Evolutionary conservation across 2,888 invertebrate genomes (phyloP).

Genomic region (Cremastinae sp.): DNA sequence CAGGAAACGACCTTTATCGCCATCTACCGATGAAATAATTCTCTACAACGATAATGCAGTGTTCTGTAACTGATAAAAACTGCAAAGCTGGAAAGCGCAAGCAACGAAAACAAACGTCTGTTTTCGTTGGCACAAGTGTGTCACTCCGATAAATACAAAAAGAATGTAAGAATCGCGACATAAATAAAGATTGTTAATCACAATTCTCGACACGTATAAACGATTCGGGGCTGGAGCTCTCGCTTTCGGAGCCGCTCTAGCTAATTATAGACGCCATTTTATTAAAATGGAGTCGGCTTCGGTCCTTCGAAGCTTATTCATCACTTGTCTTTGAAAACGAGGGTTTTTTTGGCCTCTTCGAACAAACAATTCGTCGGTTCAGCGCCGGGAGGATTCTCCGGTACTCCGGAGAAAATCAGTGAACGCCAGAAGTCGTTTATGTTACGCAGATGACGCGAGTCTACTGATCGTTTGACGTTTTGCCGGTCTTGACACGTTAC

Average conservation of each 20-base stretch:
- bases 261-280: constrained; percentile 45
- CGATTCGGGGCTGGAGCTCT: too few relatives aligned
- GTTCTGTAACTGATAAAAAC: too few relatives aligned
- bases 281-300: constrained; percentile 54
- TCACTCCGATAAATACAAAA: too few relatives aligned
- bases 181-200: not conserved
- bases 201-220: too few relatives aligned
- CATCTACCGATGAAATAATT: too few relatives aligned
- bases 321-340: constrained; percentile 39
- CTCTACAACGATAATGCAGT: too few relatives aligned
- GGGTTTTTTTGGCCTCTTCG: constrained; percentile 35
- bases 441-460: not conserved
- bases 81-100: too few relatives aligned
- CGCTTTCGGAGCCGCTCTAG: not conserved
- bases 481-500: constrained; percentile 34
- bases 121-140: too few relatives aligned
- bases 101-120: too few relatives aligned
- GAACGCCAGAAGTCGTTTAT: not conserved
- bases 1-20: too few relatives aligned
- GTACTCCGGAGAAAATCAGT: constrained; percentile 29
- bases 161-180: too few relatives aligned
- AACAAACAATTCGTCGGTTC: constrained; percentile 22
- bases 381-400: not conserved
- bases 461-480: constrained; percentile 13
- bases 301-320: constrained; percentile 41